Conservation (phyloP, 2,888 invertebrate genomes). For the Atherix ibis region DNA sequence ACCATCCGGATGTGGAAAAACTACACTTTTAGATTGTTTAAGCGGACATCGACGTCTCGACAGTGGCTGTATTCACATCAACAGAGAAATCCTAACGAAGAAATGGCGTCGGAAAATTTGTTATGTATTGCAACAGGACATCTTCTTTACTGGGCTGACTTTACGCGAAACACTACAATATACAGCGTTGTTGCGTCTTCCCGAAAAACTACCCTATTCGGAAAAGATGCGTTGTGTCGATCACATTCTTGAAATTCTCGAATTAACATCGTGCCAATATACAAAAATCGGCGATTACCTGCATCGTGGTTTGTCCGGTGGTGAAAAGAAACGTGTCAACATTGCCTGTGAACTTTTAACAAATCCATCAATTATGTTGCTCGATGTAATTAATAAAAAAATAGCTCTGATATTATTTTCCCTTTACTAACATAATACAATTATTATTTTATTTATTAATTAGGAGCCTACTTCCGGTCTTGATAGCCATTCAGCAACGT, state of each 20-base stretch:
- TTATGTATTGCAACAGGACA: conserved; percentile 68
- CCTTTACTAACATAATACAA: neutral
- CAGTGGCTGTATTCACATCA: conserved; percentile 48
- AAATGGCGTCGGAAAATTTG: conserved; percentile 59
- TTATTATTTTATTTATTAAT: neutral
- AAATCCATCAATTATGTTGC: conserved; percentile 60
- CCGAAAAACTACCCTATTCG: conserved; percentile 50
- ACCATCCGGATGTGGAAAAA: conserved; percentile 65
- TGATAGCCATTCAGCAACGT: conserved; percentile 64
- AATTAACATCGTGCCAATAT: conserved; percentile 56
- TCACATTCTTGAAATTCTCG: conserved; percentile 58
- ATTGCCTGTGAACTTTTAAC: conserved; percentile 70
- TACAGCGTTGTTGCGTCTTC: conserved; percentile 42
- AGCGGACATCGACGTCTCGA: conserved; percentile 52
- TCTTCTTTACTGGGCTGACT: conserved; percentile 65
- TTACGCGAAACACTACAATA: conserved; percentile 57
- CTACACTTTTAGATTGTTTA: conserved; percentile 58
- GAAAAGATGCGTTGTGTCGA: conserved; percentile 65
- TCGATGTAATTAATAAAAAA: conserved; percentile 47
- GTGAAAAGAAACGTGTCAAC: conserved; percentile 68
- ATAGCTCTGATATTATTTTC: neutral
- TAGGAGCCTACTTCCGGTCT: conserved; percentile 73
- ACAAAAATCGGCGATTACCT: conserved; percentile 64
- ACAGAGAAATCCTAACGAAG: conserved; percentile 47
- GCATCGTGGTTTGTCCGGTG: conserved; percentile 61